Evolutionary conservation across 1,140 invertebrate species (phyloP), one percentile per base, ranked within the genome.

Genomic region (Agrypnia vestita): DNA sequence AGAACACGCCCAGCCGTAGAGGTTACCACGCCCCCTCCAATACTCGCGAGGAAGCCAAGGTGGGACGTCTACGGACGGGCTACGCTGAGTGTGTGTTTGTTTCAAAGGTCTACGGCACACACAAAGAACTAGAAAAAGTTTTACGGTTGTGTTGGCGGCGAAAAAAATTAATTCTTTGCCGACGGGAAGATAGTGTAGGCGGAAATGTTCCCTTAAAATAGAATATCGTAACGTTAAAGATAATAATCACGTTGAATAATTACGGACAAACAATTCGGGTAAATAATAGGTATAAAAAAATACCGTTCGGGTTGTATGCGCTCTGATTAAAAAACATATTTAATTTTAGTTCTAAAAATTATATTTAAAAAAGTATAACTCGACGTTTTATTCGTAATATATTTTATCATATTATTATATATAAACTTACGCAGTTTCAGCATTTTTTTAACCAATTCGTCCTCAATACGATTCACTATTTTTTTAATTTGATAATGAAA

Each of bases 1-100:
- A n/a, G 67, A 56, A 35, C 82, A 83, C 82, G 82, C 82, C 82
- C 72, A 80, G 17, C 21, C 76, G 67, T 69, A 64, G 49, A 69
- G 51, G 12, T 12, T 13, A 72, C 64, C 67, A 80, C 81, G 78
- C 81, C 77, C 67, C 71, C 67, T 19, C 72, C 55, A 49, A 83
- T 62, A 80, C 82, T 62, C 55, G 43, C 25, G 47, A 67, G 21
- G 17, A 15, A 4, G 43, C 51, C 62, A 59, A 82, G 71, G 80
- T 78, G 62, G 71, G 71, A 61, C 72, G 73, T 25, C 61, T 71
- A 78, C 67, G 46, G n/a, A 51, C 44, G 69, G 13, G 35, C 44
- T 35, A 44, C 35, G 64, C 10, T 19, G 64, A 56, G 44, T 46
- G 61, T 11, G 76, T 77, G 25, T 67, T 43, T 43, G 76, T 79